Base-by-base conservation (phyloP, 2,888 invertebrate species). In the Brachylomia viminalis region DNA sequence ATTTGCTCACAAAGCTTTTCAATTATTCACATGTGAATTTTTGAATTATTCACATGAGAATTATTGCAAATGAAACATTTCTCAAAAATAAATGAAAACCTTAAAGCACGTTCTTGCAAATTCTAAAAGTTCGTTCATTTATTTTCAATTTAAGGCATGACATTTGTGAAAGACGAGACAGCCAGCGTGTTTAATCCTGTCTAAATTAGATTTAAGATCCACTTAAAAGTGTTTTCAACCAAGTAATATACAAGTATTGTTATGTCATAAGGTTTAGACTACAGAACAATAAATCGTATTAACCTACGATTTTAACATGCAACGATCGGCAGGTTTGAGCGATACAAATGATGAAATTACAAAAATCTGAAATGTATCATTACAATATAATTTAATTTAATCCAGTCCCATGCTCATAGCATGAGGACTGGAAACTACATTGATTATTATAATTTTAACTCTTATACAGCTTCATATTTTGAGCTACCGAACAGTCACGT, bases 141-240 rank as follows among this genome's bases (percentile, higher is more conserved):
- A 84, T 79, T 72, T 70, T 79, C 56, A 42, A 52, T 65, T 82
- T 38, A 68, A 58, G 49, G 69, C 52, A 45, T 77, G 64, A 71
- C 70, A 68, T 64, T 80, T 66, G 56, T 77, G 56, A 83, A 73
- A 64, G 67, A 68, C 45, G 38, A 71, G 59, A 77, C 72, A 67
- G n/a, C 54, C 49, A 68, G 67, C 77, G n/a, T 68, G 58, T 77
- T 71, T 71, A 80, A 72, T 52, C 45, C 64, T 56, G 56, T 64
- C 70, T 68, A 30, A 71, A 59, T 73, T 58, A 61, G 56, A 71
- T 80, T 77, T 76, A 54, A 33, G 47, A 71, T 68, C 54, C 42
- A 80, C 30, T 78, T 70, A 20, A 67, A 73, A 54, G 33, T 69
- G 62, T 72, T 75, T 61, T 72, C 30, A 75, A 52, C 23, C 23